These are phyloP conservation scores for Setophaga petechia DNA, from an alignment of 2,113 vertebrate genomes.

Conservation along the genomic window DNA sequence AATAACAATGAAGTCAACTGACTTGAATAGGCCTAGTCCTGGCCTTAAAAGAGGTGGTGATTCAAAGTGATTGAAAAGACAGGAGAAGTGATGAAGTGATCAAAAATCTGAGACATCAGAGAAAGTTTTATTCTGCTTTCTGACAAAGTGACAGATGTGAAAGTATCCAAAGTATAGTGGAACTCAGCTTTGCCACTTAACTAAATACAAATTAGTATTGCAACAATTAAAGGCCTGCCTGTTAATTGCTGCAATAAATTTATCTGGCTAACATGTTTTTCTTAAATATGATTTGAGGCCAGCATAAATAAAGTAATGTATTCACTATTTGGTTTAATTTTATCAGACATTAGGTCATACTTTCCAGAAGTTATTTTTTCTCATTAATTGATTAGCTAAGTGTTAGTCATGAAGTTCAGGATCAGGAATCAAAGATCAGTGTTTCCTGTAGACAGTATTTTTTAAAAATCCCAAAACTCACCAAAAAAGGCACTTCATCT, in stretches of 20 bases:
- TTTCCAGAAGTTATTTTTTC: background rate
- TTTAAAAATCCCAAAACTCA: background rate
- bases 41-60: background rate
- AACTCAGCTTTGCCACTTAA: background rate
- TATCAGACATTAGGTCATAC: background rate
- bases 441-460: background rate
- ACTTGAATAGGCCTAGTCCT: background rate
- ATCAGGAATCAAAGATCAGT: background rate
- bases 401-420: background rate
- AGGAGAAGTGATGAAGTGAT: background rate
- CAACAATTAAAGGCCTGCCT: background rate
- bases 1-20: background rate
- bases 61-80: background rate
- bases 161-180: background rate
- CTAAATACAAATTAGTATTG: background rate
- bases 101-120: background rate
- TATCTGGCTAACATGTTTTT: background rate
- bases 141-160: background rate
- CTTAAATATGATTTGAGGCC: background rate
- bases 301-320: background rate
- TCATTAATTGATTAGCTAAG: background rate
- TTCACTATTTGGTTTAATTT: background rate
- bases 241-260: background rate
- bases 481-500: background rate
- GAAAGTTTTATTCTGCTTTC: background rate